These are phyloP conservation scores for Euphydryas editha DNA, from an alignment of 2,888 invertebrate genomes.

Conservation along the genomic window DNA sequence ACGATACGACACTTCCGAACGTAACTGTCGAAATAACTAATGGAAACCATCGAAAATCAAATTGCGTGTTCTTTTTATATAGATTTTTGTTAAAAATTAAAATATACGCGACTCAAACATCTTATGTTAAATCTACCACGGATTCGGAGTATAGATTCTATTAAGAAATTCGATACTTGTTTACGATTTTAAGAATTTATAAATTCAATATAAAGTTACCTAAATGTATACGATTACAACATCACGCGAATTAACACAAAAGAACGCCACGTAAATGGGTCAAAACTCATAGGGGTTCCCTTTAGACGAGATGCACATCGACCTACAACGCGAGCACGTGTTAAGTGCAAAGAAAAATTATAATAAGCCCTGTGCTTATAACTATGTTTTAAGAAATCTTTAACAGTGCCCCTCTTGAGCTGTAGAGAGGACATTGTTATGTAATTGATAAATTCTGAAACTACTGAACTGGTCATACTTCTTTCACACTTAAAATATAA, in stretches of 20 bases:
- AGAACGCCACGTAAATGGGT: constrained; percentile 32
- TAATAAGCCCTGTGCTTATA: neutral
- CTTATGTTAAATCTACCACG: no score
- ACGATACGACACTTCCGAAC: neutral
- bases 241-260: constrained; percentile 22
- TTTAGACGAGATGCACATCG: constrained; percentile 17
- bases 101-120: no score
- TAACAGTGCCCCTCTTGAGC: neutral
- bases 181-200: constrained; percentile 6
- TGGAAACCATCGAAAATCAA: neutral
- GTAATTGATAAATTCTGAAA: neutral
- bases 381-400: neutral
- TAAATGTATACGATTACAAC: constrained; percentile 20
- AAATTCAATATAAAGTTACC: constrained; percentile 14
- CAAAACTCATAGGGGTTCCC: constrained; percentile 36
- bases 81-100: no score
- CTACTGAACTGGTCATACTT: no score
- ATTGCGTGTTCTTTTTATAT: neutral
- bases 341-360: constrained; percentile 8
- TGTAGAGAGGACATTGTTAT: neutral
- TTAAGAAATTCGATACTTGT: neutral
- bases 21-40: neutral
- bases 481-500: no score
- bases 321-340: constrained; percentile 18
- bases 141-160: no score